Percentiles rank a stretch among this genome's conserved stretches.
phyloP scores from a whole-genome alignment of 1,140 invertebrate species.

The Panagrolaimus sp. region DNA sequence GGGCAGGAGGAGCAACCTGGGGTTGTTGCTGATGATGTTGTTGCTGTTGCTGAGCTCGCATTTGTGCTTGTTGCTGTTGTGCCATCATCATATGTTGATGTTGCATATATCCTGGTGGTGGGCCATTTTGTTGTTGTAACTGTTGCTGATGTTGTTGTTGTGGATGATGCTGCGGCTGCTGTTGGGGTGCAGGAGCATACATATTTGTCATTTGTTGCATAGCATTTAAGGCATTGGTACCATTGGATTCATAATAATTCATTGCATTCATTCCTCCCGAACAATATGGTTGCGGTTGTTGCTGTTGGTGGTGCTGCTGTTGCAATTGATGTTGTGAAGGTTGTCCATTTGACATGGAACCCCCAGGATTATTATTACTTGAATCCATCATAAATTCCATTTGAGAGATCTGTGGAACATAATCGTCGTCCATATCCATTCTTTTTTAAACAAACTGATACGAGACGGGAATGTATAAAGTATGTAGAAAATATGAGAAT shows the following conservation, averaged over 20 bases:
- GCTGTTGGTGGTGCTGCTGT: not conserved
- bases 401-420: slow-evolving; percentile 46
- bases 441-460: no score
- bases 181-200: slow-evolving; percentile 21
- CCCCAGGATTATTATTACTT: slow-evolving; percentile 1
- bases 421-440: slow-evolving; percentile 30
- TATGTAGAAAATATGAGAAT: no score
- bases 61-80: slow-evolving; percentile 4
- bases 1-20: slow-evolving; percentile 23
- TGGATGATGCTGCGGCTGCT: slow-evolving; percentile 16
- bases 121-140: slow-evolving; percentile 23
- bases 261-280: slow-evolving; percentile 8
- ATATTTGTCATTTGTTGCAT: slow-evolving; percentile 31
- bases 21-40: slow-evolving; percentile 31
- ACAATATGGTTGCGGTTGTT: not conserved
- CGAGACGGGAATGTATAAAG: no score
- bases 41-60: slow-evolving; percentile 29
- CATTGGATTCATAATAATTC: slow-evolving; percentile 15
- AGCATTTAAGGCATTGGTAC: slow-evolving; percentile 23
- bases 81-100: slow-evolving; percentile 21
- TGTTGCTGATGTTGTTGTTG: slow-evolving; percentile 34
- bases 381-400: slow-evolving; percentile 39
- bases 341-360: slow-evolving; percentile 13
- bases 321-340: slow-evolving; percentile 11
- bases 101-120: slow-evolving; percentile 8